Percentiles rank a stretch among this genome's conserved stretches.
phyloP scores from a whole-genome alignment of 2,888 invertebrate genomes.

The Brachypterus glaber region DNA sequence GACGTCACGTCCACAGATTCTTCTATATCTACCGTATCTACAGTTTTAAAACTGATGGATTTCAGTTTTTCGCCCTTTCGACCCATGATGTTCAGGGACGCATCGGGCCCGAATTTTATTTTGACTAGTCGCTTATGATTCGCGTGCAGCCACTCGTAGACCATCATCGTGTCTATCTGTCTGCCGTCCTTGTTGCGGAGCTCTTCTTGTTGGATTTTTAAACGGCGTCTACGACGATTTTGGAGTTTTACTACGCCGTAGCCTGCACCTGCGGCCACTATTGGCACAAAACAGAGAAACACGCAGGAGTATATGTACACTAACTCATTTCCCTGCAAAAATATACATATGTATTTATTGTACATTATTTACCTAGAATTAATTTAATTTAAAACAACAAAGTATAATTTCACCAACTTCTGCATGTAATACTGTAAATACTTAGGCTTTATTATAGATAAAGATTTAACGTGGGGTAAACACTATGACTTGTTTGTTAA shows the following conservation, averaged over 20 bases:
- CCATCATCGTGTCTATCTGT: conserved; percentile 85
- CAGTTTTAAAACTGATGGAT: conserved; percentile 65
- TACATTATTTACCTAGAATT: too few species aligned
- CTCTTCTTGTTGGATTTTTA: conserved; percentile 77
- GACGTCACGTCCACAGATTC: conserved; percentile 72
- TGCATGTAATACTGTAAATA: too few species aligned
- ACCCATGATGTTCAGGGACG: conserved; percentile 76
- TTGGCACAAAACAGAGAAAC: conserved; percentile 84
- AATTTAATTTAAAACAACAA: too few species aligned
- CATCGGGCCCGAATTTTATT: conserved; percentile 81
- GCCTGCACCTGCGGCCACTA: conserved; percentile 83
- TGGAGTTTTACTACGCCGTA: conserved; percentile 89
- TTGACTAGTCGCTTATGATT: conserved; percentile 84
- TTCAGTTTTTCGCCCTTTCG: conserved; percentile 86
- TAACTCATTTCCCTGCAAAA: conserved; percentile 79
- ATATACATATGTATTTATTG: too few species aligned
- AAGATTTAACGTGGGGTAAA: too few species aligned
- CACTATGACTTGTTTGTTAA: too few species aligned
- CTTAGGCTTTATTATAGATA: too few species aligned
- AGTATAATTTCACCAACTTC: too few species aligned
- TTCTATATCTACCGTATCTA: conserved; percentile 74
- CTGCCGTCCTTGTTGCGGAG: conserved; percentile 42
- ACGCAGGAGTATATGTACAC: conserved; percentile 95
- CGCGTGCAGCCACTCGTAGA: conserved; percentile 89
- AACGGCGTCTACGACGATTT: conserved; percentile 68